These are phyloP conservation scores for Proales similis DNA, from an alignment of 1,140 invertebrate species.

Conservation along the genomic window DNA sequence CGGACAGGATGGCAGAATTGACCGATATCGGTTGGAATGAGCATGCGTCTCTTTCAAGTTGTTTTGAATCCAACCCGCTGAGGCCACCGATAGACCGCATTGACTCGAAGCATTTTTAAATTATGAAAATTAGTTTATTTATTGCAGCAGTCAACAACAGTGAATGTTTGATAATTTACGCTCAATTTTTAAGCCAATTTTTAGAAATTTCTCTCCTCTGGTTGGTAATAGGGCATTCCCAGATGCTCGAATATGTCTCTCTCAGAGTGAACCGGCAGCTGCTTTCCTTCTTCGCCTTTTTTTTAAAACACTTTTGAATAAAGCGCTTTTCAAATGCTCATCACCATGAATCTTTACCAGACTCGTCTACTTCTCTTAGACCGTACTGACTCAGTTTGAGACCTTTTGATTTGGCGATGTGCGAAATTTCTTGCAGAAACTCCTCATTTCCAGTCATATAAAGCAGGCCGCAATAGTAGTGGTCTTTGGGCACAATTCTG, in stretches of 20 bases:
- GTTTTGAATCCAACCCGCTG: too few species aligned
- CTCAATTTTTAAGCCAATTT: neutral
- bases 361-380: constrained; percentile 1
- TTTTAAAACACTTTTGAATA: neutral
- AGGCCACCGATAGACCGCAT: too few species aligned
- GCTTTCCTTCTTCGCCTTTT: constrained; percentile 4
- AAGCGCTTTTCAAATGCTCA: neutral
- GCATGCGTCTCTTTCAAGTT: too few species aligned
- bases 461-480: constrained; percentile 20
- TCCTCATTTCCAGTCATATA: constrained; percentile 20
- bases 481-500: constrained; percentile 24
- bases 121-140: too few species aligned
- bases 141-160: too few species aligned
- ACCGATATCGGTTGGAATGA: too few species aligned
- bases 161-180: too few species aligned
- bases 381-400: constrained; percentile 29
- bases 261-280: constrained; percentile 17
- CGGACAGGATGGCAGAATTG: too few species aligned
- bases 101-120: too few species aligned
- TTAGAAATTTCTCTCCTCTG: constrained; percentile 28
- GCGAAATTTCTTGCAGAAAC: constrained; percentile 13
- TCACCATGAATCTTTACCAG: neutral
- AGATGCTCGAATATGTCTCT: constrained; percentile 21
- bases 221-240: constrained; percentile 2
- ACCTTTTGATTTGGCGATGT: constrained; percentile 6